A percentile compares a stretch with the other conserved stretches of the same genome.
These are phyloP conservation scores for Diadophis punctatus DNA, from an alignment of 2,113 vertebrate species.

Conservation along the genomic window DNA sequence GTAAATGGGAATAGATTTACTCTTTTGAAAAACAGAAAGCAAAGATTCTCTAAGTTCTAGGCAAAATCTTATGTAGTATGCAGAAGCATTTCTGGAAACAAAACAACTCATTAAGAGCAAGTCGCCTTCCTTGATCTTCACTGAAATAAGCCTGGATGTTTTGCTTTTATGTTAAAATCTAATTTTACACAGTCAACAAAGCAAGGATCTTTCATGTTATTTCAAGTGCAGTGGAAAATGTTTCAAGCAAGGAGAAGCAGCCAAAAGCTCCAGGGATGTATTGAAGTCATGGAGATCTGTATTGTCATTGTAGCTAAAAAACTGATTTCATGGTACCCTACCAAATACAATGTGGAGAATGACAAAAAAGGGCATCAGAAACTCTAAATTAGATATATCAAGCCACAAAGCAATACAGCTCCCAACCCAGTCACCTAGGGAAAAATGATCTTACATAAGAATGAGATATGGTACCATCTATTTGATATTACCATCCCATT, in stretches of 20 bases:
- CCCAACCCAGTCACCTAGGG: background rate
- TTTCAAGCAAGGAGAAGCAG: background rate
- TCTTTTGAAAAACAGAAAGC: background rate
- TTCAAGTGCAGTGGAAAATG: background rate
- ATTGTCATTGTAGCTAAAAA: background rate
- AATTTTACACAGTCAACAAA: background rate
- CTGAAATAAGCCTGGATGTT: background rate
- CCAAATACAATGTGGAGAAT: background rate
- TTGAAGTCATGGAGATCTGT: background rate
- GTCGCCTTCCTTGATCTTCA: background rate
- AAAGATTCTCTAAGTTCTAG: background rate
- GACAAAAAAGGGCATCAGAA: background rate
- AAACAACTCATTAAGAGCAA: background rate
- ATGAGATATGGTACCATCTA: background rate
- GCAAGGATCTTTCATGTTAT: slow-evolving; percentile 16
- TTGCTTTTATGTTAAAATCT: background rate
- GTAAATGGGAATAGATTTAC: background rate
- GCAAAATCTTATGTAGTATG: background rate
- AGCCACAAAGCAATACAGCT: background rate
- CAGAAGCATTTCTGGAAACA: slow-evolving; percentile 6
- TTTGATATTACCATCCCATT: background rate
- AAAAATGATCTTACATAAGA: background rate
- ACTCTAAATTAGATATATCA: background rate
- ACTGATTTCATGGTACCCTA: background rate
- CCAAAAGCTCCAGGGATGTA: background rate